Conservation (phyloP, 2,113 vertebrate species). For the Opisthocomus hoazin region DNA sequence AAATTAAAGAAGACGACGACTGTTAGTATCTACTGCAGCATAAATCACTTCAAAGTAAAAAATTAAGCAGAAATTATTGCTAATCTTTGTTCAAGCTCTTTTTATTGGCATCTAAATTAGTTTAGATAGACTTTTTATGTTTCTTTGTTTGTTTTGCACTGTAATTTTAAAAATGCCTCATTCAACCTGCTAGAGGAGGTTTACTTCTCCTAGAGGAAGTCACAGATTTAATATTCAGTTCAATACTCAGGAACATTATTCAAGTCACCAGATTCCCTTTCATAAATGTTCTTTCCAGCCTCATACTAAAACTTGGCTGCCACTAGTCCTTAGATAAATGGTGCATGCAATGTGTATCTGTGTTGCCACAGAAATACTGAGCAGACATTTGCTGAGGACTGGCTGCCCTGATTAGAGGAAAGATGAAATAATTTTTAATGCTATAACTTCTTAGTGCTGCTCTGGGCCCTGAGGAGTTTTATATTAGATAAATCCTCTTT, state of each 20-base stretch:
- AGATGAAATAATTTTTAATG: neutral
- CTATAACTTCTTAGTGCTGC: neutral
- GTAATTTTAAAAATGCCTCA: neutral
- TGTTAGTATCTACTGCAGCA: neutral
- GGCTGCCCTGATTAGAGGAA: neutral
- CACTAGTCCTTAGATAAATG: neutral
- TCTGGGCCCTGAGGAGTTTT: neutral
- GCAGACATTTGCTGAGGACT: neutral
- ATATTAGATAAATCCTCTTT: neutral
- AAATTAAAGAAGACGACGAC: constrained; percentile 1
- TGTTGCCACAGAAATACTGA: neutral
- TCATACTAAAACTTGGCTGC: neutral
- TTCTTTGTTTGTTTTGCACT: neutral
- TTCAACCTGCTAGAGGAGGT: neutral
- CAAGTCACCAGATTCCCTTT: neutral
- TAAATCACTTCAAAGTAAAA: neutral
- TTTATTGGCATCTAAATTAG: neutral
- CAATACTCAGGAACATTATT: neutral
- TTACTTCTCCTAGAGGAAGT: neutral
- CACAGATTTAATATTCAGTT: neutral
- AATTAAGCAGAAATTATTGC: neutral
- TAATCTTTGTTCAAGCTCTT: neutral
- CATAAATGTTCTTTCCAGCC: neutral
- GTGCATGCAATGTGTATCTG: neutral
- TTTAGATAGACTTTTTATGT: neutral